Base-by-base conservation (phyloP, 2,113 vertebrate genomes). In the human region DNA sequence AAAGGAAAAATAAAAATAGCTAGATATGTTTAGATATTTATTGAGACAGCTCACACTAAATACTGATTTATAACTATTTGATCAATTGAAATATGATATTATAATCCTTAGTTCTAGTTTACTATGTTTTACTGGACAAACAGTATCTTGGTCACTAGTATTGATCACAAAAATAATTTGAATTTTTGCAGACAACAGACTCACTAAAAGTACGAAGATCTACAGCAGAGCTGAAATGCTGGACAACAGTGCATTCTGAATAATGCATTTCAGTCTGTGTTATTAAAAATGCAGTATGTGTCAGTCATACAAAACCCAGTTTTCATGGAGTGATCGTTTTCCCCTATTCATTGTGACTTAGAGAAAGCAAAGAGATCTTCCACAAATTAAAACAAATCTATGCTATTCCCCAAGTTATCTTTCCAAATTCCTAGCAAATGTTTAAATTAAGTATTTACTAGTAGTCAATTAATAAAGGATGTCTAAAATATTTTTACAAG, bases 211-310 rank as follows among this genome's bases (percentile, higher is more conserved):
- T 35, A 68, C 2, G 79, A 76, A 86, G 73, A 84, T 81, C 86
- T 80, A 59, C 12, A 84, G 93, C 70, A 84, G 43, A 95, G 59
- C 83, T 81, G 89, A 95, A 88, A 90, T n/a, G 70, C 95, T 57
- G 97, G 98, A 97, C 98, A 98, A 84, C 61, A 88, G 38, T 83
- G 89, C 90, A 87, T 92, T 87, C 83, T 98, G 96, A 98, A 98
- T 98, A 98, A 97, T 97, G 79, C 90, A 96, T 97, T 97, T 93
- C 92, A 92, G 90, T 52, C 95, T 93, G 27, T 79, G 93, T 92
- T 97, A 98, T 98, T 98, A 98, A 98, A 98, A 97, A 97, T 97
- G 96, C 96, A 98, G 94, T 68, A 61, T 88, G 82, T 97, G 96
- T 97, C 96, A 97, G 96, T 98, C 96, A 98, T 80, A 93, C 38